Conservation (phyloP, 2,113 vertebrate species). For the Charina bottae region DNA sequence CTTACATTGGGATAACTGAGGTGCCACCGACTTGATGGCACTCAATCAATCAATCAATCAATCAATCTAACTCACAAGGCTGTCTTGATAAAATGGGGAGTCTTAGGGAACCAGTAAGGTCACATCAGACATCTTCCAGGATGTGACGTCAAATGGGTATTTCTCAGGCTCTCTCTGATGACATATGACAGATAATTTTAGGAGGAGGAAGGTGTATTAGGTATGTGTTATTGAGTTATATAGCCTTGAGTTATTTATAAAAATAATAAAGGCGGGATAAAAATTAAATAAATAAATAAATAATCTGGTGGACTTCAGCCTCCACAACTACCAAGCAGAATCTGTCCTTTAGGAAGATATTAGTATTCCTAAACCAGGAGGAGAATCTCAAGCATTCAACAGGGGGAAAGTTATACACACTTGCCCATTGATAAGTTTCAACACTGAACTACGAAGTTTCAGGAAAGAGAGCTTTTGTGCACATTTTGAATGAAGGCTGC, state of each 20-base stretch:
- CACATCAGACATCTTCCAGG: no score
- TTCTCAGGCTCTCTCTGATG: background rate
- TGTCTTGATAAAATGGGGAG: no score
- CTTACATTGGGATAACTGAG: no score
- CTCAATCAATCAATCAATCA: no score
- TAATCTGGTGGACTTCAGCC: background rate
- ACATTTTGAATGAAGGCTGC: background rate
- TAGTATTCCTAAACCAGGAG: background rate
- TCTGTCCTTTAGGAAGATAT: background rate
- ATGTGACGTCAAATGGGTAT: background rate
- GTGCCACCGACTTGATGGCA: no score
- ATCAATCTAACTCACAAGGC: no score
- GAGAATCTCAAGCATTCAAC: background rate
- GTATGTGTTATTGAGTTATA: no score
- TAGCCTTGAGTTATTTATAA: no score
- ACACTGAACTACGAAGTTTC: constrained; percentile 10
- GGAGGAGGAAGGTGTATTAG: no score
- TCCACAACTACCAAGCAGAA: background rate
- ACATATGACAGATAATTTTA: background rate
- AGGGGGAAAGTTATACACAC: background rate
- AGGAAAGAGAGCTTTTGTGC: background rate
- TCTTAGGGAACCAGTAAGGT: no score
- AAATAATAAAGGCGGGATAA: no score
- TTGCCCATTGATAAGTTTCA: background rate
- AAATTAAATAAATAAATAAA: no score